A percentile compares a stretch with the other conserved stretches of the same genome.
Conservation (phyloP, 2,888 invertebrate species). For the Mayetiola destructor region DNA sequence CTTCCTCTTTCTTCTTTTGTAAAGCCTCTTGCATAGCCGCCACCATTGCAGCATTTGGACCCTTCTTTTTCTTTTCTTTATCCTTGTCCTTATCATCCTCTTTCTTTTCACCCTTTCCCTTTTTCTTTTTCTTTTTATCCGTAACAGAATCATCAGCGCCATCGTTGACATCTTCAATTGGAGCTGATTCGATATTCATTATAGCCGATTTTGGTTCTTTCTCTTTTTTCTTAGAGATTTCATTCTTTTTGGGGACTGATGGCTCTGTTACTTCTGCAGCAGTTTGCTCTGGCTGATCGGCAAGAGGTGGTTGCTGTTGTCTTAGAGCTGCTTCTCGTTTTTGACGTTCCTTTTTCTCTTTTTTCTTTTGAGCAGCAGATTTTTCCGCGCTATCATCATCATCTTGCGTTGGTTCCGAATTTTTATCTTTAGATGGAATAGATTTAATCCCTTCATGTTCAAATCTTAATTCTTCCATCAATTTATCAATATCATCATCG, state of each 20-base stretch:
- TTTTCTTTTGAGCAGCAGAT: slow-evolving; percentile 76
- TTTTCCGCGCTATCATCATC: slow-evolving; percentile 48
- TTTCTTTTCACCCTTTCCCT: slow-evolving; percentile 26
- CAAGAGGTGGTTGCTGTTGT: slow-evolving; percentile 32
- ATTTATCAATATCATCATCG: slow-evolving; percentile 67
- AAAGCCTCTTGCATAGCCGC: slow-evolving; percentile 85
- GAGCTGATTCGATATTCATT: slow-evolving; percentile 41
- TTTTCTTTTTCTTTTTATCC: slow-evolving; percentile 29
- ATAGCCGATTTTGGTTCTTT: slow-evolving; percentile 66
- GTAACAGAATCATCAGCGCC: slow-evolving; percentile 29
- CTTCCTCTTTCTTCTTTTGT: slow-evolving; percentile 78
- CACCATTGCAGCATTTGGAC: slow-evolving; percentile 72
- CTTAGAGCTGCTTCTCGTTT: slow-evolving; percentile 50
- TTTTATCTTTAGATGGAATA: slow-evolving; percentile 21
- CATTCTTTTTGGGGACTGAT: slow-evolving; percentile 27
- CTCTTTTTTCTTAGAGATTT: slow-evolving; percentile 36
- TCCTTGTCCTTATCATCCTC: slow-evolving; percentile 42
- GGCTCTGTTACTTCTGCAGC: slow-evolving; percentile 21
- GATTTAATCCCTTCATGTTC: slow-evolving; percentile 55
- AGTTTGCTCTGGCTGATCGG: slow-evolving; percentile 33
- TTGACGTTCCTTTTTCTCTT: slow-evolving; percentile 71
- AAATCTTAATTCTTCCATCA: slow-evolving; percentile 66
- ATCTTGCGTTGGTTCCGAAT: slow-evolving; percentile 18
- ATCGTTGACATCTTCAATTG: slow-evolving; percentile 22
- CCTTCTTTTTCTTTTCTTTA: slow-evolving; percentile 42